Evolutionary conservation across 1,140 invertebrate species (phyloP), one percentile per base, ranked within the genome.

Genomic region (Drosophila busckii): DNA sequence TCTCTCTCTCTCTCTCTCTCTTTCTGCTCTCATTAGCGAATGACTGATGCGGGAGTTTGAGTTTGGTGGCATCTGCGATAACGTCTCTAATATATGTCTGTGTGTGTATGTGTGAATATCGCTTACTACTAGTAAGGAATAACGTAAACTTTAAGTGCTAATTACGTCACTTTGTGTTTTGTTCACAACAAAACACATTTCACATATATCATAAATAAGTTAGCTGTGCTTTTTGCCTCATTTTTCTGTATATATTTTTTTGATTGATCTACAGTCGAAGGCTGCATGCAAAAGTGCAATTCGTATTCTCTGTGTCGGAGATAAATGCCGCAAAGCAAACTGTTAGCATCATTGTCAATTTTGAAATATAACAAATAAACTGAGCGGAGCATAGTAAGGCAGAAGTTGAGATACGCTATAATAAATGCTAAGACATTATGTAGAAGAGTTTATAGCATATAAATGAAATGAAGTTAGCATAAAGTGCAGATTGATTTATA

Each of bases 251-350:
- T 31, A 12, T 32, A 23, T 38, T 58, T 70, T 67, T 78, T 78
- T 78, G 71, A 78, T 78, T 78, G 71, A 78, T 80, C 71, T 78
- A 82, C 73, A 73, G 75, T 52, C 68, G 73, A 80, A 80, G 73
- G 73, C 67, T 78, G 69, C 73, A 80, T 80, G 75, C 73, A 82
- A 80, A 80, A 82, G 70, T 80, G 73, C 73, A 80, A 82, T 80
- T 61, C 68, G 65, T 62, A 50, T 49, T 49, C 9, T 31, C 50
- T 54, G 56, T 61, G 55, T 61, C 55, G 41, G 56, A 45, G 54
- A 50, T 16, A 49, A 40, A 60, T 71, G 63, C 50, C 42, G 44
- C 49, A 37, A 50, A 15, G 40, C 44, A 28, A 28, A 44, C 29
- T 20, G 35, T 34, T 48, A 54, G 52, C 50, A 48, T 55, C 50